These are phyloP conservation scores for Teleogryllus occipitalis DNA, from an alignment of 1,140 invertebrate species.

Conservation along the genomic window DNA sequence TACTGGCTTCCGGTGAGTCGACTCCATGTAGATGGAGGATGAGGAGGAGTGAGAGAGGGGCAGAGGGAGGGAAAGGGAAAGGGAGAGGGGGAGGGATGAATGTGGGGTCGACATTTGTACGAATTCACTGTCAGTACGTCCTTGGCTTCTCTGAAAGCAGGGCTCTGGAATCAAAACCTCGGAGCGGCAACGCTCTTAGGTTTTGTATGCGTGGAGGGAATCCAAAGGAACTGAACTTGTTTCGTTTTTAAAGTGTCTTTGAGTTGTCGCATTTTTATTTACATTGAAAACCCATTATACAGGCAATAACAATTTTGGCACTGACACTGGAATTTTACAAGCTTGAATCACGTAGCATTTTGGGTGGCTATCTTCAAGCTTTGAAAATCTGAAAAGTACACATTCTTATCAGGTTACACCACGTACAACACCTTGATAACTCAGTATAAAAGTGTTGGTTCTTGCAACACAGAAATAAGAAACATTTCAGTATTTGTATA, in stretches of 20 bases:
- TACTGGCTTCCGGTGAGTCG: neutral
- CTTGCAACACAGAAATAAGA: no score
- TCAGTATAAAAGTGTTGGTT: no score
- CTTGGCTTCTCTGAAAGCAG: neutral
- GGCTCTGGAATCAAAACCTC: neutral
- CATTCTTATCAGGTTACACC: no score
- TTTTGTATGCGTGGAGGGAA: neutral
- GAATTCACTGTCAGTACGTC: neutral
- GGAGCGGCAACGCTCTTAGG: neutral
- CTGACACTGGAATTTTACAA: neutral
- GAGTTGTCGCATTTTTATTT: neutral
- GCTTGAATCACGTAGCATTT: neutral
- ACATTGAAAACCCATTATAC: neutral
- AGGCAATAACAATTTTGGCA: neutral
- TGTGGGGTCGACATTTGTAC: neutral
- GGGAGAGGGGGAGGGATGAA: neutral
- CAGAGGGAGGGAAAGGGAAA: neutral
- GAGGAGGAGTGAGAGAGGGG: neutral
- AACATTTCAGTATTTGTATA: no score
- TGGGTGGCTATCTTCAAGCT: no score
- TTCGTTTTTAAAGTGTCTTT: neutral
- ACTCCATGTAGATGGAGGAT: neutral
- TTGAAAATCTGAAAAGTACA: no score
- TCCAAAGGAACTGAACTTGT: neutral
- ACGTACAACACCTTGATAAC: no score